These are phyloP conservation scores for Zaprionus lachaisei DNA, from an alignment of 1,140 invertebrate genomes.

Conservation along the genomic window DNA sequence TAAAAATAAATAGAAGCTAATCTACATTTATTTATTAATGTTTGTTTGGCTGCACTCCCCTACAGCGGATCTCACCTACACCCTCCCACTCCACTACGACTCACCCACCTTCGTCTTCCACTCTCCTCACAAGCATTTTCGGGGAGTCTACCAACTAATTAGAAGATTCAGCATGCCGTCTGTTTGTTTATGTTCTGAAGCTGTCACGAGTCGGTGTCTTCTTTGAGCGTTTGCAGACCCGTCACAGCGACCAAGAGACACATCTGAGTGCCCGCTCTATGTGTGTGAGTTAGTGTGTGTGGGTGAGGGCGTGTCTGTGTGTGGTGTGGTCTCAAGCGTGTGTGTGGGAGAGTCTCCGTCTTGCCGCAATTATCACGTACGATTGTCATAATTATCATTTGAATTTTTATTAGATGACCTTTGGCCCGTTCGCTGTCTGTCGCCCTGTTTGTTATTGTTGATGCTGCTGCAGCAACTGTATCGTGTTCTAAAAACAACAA, in stretches of 20 bases:
- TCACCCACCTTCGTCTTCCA: background rate
- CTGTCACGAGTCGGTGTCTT: constrained; percentile 63
- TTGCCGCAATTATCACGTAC: constrained; percentile 84
- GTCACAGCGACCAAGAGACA: constrained; percentile 15
- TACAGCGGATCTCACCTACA: background rate
- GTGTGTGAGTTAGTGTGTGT: constrained; percentile 1
- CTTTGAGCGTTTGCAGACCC: constrained; percentile 46
- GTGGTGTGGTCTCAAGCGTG: constrained; percentile 22
- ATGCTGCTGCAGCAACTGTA: constrained; percentile 49
- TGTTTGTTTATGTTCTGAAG: constrained; percentile 69
- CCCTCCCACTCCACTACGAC: background rate
- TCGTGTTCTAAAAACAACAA: constrained; percentile 18
- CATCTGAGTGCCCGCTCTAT: background rate
- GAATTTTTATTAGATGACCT: constrained; percentile 78
- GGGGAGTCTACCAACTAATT: constrained; percentile 53
- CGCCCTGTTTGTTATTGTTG: constrained; percentile 46
- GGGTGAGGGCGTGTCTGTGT: background rate
- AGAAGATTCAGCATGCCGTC: constrained; percentile 48
- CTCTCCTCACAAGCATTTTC: background rate
- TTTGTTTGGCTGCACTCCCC: constrained; percentile 48
- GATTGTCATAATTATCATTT: constrained; percentile 84
- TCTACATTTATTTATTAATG: constrained; percentile 77
- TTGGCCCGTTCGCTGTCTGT: constrained; percentile 43
- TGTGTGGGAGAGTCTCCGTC: constrained; percentile 53
- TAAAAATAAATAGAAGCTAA: constrained; percentile 79